Percentiles rank a stretch among this genome's conserved stretches.
phyloP scores from a whole-genome alignment of 2,113 vertebrate species.

The Monarcha castaneiventris region DNA sequence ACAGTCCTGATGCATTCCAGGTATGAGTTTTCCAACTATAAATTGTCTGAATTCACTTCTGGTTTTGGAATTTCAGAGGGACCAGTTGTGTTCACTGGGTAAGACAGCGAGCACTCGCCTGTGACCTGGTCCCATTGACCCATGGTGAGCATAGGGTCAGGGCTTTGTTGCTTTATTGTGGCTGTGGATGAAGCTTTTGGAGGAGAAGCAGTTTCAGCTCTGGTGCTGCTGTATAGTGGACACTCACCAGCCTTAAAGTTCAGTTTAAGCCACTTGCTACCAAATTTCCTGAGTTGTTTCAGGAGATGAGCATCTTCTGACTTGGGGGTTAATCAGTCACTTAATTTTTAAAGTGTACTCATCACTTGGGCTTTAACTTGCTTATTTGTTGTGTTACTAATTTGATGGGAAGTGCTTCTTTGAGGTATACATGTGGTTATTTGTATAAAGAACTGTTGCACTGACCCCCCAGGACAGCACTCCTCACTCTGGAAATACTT shows the following conservation, averaged over 20 bases:
- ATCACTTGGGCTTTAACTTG: neutral
- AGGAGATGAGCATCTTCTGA: neutral
- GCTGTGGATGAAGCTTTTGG: neutral
- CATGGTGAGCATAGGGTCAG: fast-evolving
- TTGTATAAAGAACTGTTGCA: neutral
- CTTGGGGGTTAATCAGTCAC: neutral
- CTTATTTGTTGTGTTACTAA: neutral
- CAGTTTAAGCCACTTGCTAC: neutral
- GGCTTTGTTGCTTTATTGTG: neutral
- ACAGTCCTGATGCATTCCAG: neutral
- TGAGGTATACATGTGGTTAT: neutral
- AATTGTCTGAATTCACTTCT: neutral
- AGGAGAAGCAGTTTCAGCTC: neutral
- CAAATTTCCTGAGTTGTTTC: neutral
- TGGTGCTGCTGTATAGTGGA: neutral
- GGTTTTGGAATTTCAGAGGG: neutral
- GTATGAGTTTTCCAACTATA: neutral
- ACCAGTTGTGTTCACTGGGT: neutral
- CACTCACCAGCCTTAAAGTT: neutral
- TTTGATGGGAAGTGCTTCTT: neutral
- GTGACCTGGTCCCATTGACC: neutral
- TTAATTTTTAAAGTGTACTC: neutral
- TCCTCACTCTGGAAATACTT: neutral
- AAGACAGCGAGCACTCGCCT: neutral
- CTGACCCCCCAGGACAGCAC: neutral